phyloP scores from a whole-genome alignment of 2,888 invertebrate genomes.

The Stenodema calcarata region DNA sequence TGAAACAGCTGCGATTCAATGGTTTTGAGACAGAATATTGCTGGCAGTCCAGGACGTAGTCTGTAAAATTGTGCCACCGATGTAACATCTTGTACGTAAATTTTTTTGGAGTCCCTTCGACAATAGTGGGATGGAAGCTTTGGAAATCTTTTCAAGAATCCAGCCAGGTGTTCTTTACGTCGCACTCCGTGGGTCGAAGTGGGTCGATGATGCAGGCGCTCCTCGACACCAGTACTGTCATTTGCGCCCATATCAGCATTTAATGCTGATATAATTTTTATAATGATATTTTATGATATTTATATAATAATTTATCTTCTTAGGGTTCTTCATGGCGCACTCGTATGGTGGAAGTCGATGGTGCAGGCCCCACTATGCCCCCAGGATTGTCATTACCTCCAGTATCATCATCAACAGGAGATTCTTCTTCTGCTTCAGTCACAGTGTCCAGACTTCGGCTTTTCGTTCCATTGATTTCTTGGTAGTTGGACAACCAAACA shows the following conservation, averaged over 20 bases:
- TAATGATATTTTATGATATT: neutral
- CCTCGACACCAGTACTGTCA: no score
- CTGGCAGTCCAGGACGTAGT: neutral
- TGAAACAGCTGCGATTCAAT: neutral
- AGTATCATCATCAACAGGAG: neutral
- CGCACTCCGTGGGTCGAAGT: no score
- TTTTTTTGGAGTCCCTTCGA: neutral
- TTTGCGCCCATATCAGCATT: no score
- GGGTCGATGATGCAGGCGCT: no score
- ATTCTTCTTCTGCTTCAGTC: neutral
- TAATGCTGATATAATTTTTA: no score
- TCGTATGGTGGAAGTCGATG: neutral
- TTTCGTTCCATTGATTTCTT: neutral
- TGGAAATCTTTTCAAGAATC: neutral
- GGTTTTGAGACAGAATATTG: neutral
- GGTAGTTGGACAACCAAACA: neutral
- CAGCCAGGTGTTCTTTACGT: neutral
- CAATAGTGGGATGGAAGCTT: conserved; percentile 36
- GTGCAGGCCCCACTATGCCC: no score
- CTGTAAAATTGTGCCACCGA: neutral
- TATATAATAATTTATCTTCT: neutral
- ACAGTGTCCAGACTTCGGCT: no score
- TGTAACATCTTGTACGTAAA: conserved; percentile 12
- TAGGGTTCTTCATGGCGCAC: neutral
- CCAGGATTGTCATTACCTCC: no score